Conservation (phyloP, 2,113 vertebrate species). For the Gopherus evgoodei region DNA sequence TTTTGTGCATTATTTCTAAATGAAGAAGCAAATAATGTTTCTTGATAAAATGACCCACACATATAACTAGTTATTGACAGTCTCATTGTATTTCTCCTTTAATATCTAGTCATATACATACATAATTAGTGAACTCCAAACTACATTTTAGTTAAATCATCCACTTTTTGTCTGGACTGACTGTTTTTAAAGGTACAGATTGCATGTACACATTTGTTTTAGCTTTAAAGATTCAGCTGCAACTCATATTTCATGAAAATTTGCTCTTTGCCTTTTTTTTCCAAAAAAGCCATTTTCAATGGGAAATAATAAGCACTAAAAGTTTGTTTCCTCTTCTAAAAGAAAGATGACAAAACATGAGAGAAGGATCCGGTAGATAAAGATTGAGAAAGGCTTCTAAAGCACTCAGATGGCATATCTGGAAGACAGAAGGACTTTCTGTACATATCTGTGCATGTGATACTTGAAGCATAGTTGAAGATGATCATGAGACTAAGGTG, state of each 20-base stretch:
- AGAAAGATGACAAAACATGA: not conserved
- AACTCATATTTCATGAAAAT: not conserved
- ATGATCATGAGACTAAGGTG: conserved; percentile 2
- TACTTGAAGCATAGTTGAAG: not conserved
- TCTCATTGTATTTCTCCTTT: not conserved
- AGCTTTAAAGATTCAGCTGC: not conserved
- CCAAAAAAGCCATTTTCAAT: not conserved
- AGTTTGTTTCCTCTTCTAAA: not conserved
- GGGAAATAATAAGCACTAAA: not conserved
- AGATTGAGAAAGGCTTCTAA: not conserved
- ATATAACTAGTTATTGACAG: not conserved
- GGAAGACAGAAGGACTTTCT: not conserved
- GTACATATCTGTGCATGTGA: not conserved
- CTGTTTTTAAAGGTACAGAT: not conserved
- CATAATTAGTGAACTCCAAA: not conserved
- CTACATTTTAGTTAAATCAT: not conserved
- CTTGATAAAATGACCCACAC: not conserved
- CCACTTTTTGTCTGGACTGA: too few species aligned
- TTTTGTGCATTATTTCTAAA: not conserved
- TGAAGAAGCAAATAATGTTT: not conserved
- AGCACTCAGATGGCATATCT: not conserved
- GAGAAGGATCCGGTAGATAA: not conserved
- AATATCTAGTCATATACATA: not conserved
- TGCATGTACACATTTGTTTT: not conserved
- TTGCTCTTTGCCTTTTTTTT: not conserved